Percentiles rank a stretch among this genome's conserved stretches.
Conservation (phyloP, 1,140 invertebrate genomes). For the Homarus americanus region DNA sequence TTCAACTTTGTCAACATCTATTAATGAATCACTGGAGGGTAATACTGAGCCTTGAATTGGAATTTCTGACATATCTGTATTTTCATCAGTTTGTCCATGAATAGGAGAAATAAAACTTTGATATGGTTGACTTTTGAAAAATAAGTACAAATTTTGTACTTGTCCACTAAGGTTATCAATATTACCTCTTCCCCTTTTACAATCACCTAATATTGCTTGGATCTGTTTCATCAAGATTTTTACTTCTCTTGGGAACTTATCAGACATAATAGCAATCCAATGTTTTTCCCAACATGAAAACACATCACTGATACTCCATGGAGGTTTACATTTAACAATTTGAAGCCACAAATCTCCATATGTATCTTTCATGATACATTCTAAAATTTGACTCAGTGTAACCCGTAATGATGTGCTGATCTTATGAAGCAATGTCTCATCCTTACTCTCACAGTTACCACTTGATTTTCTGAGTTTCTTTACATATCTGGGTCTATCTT, state of each 20-base stretch:
- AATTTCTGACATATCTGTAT: neutral
- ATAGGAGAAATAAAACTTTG: constrained; percentile 30
- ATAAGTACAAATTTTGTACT: constrained; percentile 25
- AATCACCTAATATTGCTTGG: neutral
- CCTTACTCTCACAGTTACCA: neutral
- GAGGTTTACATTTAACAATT: constrained; percentile 67
- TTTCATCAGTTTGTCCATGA: neutral
- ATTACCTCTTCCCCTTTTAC: neutral
- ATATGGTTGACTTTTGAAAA: constrained; percentile 21
- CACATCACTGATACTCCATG: constrained; percentile 55
- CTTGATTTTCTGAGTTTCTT: neutral
- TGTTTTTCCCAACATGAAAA: constrained; percentile 71
- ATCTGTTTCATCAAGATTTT: constrained; percentile 41
- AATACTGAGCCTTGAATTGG: neutral
- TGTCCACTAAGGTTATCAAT: neutral
- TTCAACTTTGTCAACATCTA: neutral
- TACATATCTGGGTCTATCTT: neutral
- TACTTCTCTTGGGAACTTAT: constrained; percentile 52
- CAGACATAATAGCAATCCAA: constrained; percentile 69
- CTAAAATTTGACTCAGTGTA: constrained; percentile 56
- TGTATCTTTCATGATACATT: constrained; percentile 49
- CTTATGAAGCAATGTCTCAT: neutral
- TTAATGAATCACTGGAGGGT: too few species aligned
- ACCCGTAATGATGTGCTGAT: constrained; percentile 30
- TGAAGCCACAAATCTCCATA: constrained; percentile 58